These are phyloP conservation scores for Orchesella cincta DNA, from an alignment of 1,140 invertebrate genomes.

Conservation along the genomic window DNA sequence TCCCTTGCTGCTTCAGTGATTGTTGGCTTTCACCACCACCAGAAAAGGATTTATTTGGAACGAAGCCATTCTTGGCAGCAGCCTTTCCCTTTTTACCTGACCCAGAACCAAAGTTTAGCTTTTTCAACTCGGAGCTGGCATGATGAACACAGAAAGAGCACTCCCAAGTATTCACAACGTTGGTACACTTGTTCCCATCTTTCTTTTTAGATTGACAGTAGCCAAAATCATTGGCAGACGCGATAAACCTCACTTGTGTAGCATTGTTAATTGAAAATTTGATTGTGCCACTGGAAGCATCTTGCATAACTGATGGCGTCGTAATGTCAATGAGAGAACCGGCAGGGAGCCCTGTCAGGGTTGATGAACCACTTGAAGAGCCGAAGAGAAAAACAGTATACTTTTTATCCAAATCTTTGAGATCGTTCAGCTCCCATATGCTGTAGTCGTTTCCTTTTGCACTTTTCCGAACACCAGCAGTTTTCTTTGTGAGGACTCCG, in stretches of 20 bases:
- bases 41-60: not conserved
- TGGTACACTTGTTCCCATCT: conserved; percentile 45
- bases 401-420: conserved; percentile 39
- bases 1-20: not conserved
- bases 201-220: conserved; percentile 45
- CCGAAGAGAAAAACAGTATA: conserved; percentile 47
- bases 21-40: not conserved
- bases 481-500: conserved; percentile 41
- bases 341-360: conserved; percentile 29
- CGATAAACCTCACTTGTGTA: conserved; percentile 44
- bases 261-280: conserved; percentile 46
- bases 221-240: conserved; percentile 44
- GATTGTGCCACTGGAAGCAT: not conserved
- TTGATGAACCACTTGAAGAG: conserved; percentile 10
- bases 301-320: conserved; percentile 42
- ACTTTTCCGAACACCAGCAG: conserved; percentile 40
- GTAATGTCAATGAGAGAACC: conserved; percentile 46
- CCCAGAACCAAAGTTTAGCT: conserved; percentile 34
- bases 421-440: conserved; percentile 48
- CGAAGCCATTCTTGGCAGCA: not conserved
- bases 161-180: conserved; percentile 42
- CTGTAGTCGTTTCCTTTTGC: conserved; percentile 49
- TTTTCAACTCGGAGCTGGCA: conserved; percentile 42
- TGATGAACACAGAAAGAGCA: conserved; percentile 50
- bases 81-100: conserved; percentile 30